These are phyloP conservation scores for Cheirogaleus medius DNA, from an alignment of 2,113 vertebrate genomes.

Conservation along the genomic window DNA sequence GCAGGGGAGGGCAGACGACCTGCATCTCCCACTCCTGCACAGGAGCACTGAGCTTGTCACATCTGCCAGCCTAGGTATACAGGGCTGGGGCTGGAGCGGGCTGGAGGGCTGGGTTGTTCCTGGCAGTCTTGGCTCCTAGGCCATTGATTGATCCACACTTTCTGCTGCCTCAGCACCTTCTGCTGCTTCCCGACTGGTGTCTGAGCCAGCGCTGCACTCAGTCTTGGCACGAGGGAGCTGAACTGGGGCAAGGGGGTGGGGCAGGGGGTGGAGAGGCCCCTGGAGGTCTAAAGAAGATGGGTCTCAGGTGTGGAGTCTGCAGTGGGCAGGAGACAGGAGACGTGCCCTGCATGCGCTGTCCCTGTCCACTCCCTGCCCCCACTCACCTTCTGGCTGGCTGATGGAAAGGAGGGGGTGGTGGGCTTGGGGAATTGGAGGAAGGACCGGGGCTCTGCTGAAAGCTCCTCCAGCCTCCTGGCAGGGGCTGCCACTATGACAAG, in stretches of 20 bases:
- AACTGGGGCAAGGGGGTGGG: constrained; percentile 54
- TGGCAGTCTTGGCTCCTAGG: constrained; percentile 62
- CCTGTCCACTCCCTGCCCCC: neutral
- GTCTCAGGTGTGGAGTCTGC: neutral
- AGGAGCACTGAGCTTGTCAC: neutral
- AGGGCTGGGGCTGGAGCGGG: neutral
- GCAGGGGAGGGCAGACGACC: neutral
- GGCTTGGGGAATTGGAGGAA: neutral
- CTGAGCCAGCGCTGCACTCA: constrained; percentile 73
- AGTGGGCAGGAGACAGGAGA: constrained; percentile 2
- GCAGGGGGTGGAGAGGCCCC: neutral
- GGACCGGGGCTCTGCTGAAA: neutral
- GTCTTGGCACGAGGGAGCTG: constrained; percentile 59
- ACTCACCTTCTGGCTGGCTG: neutral
- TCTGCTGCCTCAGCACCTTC: constrained; percentile 75
- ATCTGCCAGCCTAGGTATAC: neutral
- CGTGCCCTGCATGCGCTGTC: neutral
- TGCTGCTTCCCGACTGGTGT: constrained; percentile 59
- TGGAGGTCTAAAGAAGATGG: neutral
- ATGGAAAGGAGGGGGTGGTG: neutral
- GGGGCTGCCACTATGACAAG: constrained; percentile 60
- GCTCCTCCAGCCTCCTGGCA: constrained; percentile 29
- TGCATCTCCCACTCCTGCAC: neutral
- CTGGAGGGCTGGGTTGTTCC: constrained; percentile 14
- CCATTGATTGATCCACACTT: constrained; percentile 61